A percentile compares a stretch with the other conserved stretches of the same genome.
Evolutionary conservation across 2,113 vertebrate genomes (phyloP).

Genomic region (Cryptomyrus ogoouensis): DNA sequence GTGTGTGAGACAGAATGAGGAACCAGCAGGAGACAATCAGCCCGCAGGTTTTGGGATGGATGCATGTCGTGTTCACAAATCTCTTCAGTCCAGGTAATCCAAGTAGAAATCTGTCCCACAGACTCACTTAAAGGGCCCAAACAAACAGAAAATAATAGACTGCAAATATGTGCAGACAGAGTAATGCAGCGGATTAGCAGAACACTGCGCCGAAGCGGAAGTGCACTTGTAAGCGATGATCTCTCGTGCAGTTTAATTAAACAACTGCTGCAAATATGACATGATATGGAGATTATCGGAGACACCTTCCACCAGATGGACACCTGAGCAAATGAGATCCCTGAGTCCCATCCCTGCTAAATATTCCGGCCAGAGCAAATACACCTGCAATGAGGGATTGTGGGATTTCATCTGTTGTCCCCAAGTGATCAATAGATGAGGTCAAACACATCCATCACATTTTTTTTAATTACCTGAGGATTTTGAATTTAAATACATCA

Average conservation of each 20-base stretch:
- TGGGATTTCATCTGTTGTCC: constrained; percentile 45
- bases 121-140: not conserved
- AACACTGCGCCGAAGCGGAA: not conserved
- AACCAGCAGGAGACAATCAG: not conserved
- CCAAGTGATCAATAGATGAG: constrained; percentile 49
- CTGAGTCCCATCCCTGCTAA: constrained; percentile 49
- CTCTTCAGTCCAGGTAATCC: not conserved
- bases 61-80: not conserved
- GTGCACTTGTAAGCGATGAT: constrained; percentile 1
- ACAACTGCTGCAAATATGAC: constrained; percentile 54
- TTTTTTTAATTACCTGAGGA: not conserved
- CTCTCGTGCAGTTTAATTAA: constrained; percentile 23
- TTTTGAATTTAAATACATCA: not conserved
- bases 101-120: not conserved
- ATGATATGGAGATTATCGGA: constrained; percentile 60
- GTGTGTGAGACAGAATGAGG: not conserved
- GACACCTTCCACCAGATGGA: constrained; percentile 59
- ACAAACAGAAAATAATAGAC: constrained; percentile 4
- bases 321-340: constrained; percentile 63
- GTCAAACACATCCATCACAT: constrained; percentile 49
- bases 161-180: not conserved
- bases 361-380: constrained; percentile 53
- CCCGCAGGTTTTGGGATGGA: not conserved
- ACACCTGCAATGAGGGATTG: constrained; percentile 39
- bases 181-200: not conserved